Base-by-base conservation (phyloP, 2,113 vertebrate genomes). In the Athene cunicularia region DNA sequence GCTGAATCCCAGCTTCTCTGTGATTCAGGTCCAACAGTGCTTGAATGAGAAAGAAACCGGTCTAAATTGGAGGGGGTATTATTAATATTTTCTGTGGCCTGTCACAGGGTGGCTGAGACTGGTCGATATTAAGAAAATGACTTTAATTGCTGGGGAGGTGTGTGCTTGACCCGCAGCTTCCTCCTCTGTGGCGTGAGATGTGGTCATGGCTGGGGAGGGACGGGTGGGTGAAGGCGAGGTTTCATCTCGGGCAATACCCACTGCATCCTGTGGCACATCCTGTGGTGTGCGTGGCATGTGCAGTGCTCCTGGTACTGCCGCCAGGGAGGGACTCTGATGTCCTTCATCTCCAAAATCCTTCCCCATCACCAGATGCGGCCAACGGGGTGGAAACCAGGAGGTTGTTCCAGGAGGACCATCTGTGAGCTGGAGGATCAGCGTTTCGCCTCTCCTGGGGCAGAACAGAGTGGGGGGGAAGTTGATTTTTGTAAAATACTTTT, bases 341-440 rank as follows among this genome's bases (percentile, higher is more conserved):
- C 93, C 89, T 94, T 93, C 89, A 30, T 68, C 58, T 83, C 62
- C 71, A 50, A 2, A 64, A 56, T 35, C 87, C 60, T 22, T 76
- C 66, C 91, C 60, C 62, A 39, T 49, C 21, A 5, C 72, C n/a
- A 39, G 58, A 62, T 12, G 1, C 58, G 59, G 49, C 83, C 75
- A 67, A 12, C 0, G 1, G 71, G 67, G 32, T 95, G 72, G 86
- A 73, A 86, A 76, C 45, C 27, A 26, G 62, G 82, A 83, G 79
- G 20, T 77, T 2, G 10, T 88, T 92, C 86, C 50, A 43, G 81
- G 39, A 90, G 52, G 74, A 56, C 66, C 94, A 88, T 93, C 94
- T 80, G 86, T 70, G 88, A 90, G 91, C 86, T 82, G 50, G 80
- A 80, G 41, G 88, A 91, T 92, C 75, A 86, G 67, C 63, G 21